Percentiles rank a stretch among this genome's conserved stretches.
These are phyloP conservation scores for Cladorhizidae sp. DNA, from an alignment of 37 sponge, comb jelly and placozoan species.

Conservation along the genomic window DNA sequence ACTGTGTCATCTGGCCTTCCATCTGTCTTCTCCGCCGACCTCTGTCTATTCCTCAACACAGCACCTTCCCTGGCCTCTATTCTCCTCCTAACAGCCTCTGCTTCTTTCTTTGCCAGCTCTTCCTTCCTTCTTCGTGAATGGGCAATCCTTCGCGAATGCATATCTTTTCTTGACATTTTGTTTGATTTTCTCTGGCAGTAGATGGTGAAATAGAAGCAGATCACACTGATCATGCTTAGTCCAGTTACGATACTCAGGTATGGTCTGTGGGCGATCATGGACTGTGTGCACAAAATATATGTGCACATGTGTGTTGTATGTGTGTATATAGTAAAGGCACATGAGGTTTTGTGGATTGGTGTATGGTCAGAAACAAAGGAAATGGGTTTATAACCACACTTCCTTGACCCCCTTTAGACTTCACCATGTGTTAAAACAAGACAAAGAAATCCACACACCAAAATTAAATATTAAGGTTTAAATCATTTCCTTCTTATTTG, in stretches of 20 bases:
- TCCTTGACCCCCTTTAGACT: too few species aligned
- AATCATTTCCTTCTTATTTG: too few species aligned
- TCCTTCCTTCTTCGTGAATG: conserved; percentile 8
- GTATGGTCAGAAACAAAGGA: too few species aligned
- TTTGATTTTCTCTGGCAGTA: conserved; percentile 5
- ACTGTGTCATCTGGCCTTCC: not conserved
- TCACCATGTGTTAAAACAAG: too few species aligned
- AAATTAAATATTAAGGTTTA: too few species aligned
- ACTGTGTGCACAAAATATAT: not conserved
- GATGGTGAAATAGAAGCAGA: conserved; percentile 19
- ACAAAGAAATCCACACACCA: too few species aligned
- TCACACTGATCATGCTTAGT: conserved; percentile 1
- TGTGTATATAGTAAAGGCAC: not conserved
- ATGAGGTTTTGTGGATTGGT: too few species aligned
- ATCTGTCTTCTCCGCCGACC: not conserved
- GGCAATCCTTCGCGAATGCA: not conserved
- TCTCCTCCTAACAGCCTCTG: not conserved
- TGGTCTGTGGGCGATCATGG: conserved; percentile 36
- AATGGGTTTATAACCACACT: too few species aligned
- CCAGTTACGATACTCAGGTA: conserved; percentile 3
- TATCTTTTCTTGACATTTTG: not conserved
- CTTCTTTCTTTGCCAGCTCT: conserved; percentile 5
- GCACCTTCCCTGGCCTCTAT: not conserved
- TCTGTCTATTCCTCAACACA: not conserved
- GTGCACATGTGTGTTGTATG: too few species aligned